A percentile compares a stretch with the other conserved stretches of the same genome.
These are phyloP conservation scores for Pseudochirops cupreus DNA, from an alignment of 2,797 vertebrate species.

Conservation along the genomic window DNA sequence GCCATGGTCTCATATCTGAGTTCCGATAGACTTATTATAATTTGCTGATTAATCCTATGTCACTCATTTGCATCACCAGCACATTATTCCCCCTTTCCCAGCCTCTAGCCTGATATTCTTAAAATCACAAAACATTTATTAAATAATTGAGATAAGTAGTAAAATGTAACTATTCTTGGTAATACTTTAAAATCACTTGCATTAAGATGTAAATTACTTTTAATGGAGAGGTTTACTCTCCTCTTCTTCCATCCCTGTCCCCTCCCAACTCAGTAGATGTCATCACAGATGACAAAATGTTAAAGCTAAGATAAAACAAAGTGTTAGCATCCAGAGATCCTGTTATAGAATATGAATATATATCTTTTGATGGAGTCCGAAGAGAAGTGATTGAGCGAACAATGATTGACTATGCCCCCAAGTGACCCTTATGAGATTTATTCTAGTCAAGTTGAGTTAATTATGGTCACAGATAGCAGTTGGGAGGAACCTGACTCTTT, in stretches of 20 bases:
- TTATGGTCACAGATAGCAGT: not conserved
- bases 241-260: not conserved
- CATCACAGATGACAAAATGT: not conserved
- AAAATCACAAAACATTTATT: not conserved
- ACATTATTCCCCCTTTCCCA: not conserved
- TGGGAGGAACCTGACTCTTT: not conserved
- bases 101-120: not conserved
- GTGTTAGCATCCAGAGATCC: not conserved
- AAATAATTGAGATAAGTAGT: not conserved
- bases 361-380: not conserved
- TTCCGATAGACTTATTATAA: not conserved
- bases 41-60: not conserved
- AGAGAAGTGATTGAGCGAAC: not conserved
- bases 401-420: not conserved
- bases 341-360: not conserved
- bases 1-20: not conserved
- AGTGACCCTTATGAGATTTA: not conserved
- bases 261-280: not conserved
- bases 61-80: not conserved
- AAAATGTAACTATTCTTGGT: not conserved
- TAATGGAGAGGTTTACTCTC: not conserved
- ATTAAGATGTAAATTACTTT: not conserved
- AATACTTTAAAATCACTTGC: not conserved
- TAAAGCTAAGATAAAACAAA: not conserved
- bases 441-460: not conserved